These are phyloP conservation scores for Drosophila parvula DNA, from an alignment of 1,140 invertebrate genomes.

Conservation along the genomic window DNA sequence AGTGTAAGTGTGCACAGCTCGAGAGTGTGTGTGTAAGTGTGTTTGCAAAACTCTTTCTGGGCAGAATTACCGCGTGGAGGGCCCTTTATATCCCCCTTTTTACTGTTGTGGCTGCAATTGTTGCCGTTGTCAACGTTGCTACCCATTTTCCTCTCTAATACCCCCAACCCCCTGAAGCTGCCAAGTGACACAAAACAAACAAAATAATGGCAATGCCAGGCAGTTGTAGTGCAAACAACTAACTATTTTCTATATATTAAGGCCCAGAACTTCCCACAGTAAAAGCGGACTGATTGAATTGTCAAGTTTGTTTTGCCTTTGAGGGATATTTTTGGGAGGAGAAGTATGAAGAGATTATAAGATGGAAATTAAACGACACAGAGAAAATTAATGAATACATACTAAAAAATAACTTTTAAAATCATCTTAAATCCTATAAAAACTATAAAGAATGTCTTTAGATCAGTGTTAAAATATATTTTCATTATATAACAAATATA, in stretches of 20 bases:
- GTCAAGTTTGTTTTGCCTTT: slow-evolving; percentile 53
- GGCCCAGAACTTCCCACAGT: slow-evolving; percentile 25
- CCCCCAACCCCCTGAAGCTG: slow-evolving; percentile 45
- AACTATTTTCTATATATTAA: slow-evolving; percentile 37
- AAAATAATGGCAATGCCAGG: slow-evolving; percentile 23
- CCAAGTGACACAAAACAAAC: slow-evolving; percentile 73
- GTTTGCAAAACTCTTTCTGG: slow-evolving; percentile 58
- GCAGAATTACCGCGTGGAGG: slow-evolving; percentile 70
- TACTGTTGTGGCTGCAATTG: slow-evolving; percentile 56
- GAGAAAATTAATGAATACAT: not conserved
- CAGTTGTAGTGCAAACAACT: slow-evolving; percentile 26
- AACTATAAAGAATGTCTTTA: no score
- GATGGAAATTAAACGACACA: not conserved
- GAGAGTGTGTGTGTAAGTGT: not conserved
- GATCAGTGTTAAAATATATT: not conserved
- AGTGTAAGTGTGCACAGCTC: not conserved
- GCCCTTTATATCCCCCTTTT: slow-evolving; percentile 33
- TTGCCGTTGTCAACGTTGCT: slow-evolving; percentile 39
- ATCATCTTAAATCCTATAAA: not conserved
- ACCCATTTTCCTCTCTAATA: slow-evolving; percentile 10
- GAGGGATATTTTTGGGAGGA: not conserved
- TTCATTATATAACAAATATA: not conserved
- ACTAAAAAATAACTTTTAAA: not conserved
- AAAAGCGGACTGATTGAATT: slow-evolving; percentile 63
- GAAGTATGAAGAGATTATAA: not conserved